Conservation (phyloP, 2,888 invertebrate species). For the Orchestes rusci region DNA sequence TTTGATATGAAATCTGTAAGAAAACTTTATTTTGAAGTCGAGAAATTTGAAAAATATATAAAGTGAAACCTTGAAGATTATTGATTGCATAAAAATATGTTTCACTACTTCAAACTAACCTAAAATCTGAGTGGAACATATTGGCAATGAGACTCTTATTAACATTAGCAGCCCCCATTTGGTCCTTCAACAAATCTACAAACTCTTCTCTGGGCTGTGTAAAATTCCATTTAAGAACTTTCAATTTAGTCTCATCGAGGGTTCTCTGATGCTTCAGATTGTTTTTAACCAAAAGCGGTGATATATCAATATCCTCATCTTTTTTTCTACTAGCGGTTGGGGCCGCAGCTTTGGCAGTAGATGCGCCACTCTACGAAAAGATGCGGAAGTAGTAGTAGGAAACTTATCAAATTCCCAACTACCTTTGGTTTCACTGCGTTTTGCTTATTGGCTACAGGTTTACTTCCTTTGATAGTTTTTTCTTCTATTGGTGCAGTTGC, state of each 20-base stretch:
- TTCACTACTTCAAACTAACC: slow-evolving; percentile 42
- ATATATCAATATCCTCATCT: slow-evolving; percentile 75
- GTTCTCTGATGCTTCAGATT: slow-evolving; percentile 87
- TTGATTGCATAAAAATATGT: neutral
- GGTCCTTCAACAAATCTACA: slow-evolving; percentile 82
- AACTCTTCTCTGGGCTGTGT: slow-evolving; percentile 89
- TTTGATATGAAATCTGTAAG: slow-evolving; percentile 79
- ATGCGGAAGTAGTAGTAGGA: too few species aligned
- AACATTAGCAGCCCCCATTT: slow-evolving; percentile 82
- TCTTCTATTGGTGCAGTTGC: slow-evolving; percentile 48
- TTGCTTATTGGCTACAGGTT: slow-evolving; percentile 47
- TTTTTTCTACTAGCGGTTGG: slow-evolving; percentile 60
- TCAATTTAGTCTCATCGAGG: slow-evolving; percentile 89
- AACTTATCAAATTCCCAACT: too few species aligned
- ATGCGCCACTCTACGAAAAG: too few species aligned
- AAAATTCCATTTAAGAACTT: slow-evolving; percentile 93
- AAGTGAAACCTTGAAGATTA: neutral
- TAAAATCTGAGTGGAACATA: slow-evolving; percentile 92
- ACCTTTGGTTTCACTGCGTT: slow-evolving; percentile 51
- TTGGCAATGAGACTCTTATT: slow-evolving; percentile 81
- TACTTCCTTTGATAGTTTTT: slow-evolving; percentile 54
- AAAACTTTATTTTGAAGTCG: neutral
- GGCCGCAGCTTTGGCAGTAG: slow-evolving; percentile 24
- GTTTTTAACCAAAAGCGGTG: slow-evolving; percentile 72
- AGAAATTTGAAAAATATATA: slow-evolving; percentile 9